These are phyloP conservation scores for Amphipoea oculea DNA, from an alignment of 2,888 invertebrate species.

Conservation along the genomic window DNA sequence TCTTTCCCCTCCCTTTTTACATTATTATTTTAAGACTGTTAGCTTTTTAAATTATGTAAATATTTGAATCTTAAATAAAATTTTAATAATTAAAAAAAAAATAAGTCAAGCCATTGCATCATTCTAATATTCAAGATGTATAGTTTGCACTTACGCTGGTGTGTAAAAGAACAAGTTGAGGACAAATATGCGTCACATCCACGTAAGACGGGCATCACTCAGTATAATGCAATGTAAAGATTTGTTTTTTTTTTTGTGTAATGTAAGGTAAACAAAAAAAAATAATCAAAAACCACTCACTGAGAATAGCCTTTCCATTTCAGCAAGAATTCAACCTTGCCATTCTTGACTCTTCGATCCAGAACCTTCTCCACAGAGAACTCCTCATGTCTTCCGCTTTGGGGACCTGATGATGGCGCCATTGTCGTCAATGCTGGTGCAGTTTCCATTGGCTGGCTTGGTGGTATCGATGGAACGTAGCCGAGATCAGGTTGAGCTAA, in stretches of 20 bases:
- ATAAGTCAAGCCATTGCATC: background rate
- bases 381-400: slow-evolving; percentile 90
- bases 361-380: slow-evolving; percentile 94
- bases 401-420: slow-evolving; percentile 69
- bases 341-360: slow-evolving; percentile 92
- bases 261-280: background rate
- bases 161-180: no score
- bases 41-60: no score
- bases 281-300: slow-evolving; percentile 79
- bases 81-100: no score
- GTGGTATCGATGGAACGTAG: slow-evolving; percentile 57
- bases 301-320: slow-evolving; percentile 93
- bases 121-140: background rate
- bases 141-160: background rate
- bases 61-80: no score
- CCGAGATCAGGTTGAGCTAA: slow-evolving; percentile 68
- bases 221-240: no score
- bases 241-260: no score
- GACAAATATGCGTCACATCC: background rate
- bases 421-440: slow-evolving; percentile 53
- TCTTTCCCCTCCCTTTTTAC: no score
- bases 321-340: slow-evolving; percentile 92
- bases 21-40: no score
- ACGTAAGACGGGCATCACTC: no score
- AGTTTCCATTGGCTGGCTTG: slow-evolving; percentile 69